Base-by-base conservation (phyloP, 2,888 invertebrate species). In the Endotricha flammealis region DNA sequence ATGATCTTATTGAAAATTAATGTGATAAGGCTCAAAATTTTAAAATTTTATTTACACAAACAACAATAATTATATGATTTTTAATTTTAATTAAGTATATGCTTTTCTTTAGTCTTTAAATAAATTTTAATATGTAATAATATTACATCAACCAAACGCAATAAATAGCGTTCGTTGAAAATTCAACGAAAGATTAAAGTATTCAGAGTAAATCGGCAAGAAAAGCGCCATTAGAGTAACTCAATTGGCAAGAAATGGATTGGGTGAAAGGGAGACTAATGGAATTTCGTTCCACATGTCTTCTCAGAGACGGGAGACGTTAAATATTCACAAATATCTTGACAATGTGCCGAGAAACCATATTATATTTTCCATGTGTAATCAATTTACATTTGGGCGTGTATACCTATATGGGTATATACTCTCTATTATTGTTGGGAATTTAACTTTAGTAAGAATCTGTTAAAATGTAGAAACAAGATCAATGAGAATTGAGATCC, bases 221-320 rank as follows among this genome's bases (percentile, higher is more conserved):
- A 33, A 33, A 33, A 33, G 32, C 32, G 32, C 25, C 32, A 33
- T 33, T 33, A 33, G 17, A 33, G 32, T 33, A 33, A 33, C 32
- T 33, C 32, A 33, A 33, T 33, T 33, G 32, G 32, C 13, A 27
- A 33, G 32, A 33, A 33, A 33, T 33, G 32, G 32, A 33, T 33
- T 33, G 32, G 25, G 32, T 33, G 32, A 33, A 33, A 33, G 32
- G 32, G 32, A 33, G 32, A 25, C 32, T 33, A 33, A 33, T 33
- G 32, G 32, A 33, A 33, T 33, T 27, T 17, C 27, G 12, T 31
- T 33, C 25, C 32, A 33, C 32, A 33, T 33, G 32, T 33, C 32
- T 33, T 27, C 16, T 17, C 8, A 12, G 29, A n/a, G 32, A 27
- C 32, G 32, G 16, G 14, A 1, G 14, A n/a, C 17, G 12, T 33